Conservation (phyloP, 1,140 invertebrate genomes). For the Ips typographus region DNA sequence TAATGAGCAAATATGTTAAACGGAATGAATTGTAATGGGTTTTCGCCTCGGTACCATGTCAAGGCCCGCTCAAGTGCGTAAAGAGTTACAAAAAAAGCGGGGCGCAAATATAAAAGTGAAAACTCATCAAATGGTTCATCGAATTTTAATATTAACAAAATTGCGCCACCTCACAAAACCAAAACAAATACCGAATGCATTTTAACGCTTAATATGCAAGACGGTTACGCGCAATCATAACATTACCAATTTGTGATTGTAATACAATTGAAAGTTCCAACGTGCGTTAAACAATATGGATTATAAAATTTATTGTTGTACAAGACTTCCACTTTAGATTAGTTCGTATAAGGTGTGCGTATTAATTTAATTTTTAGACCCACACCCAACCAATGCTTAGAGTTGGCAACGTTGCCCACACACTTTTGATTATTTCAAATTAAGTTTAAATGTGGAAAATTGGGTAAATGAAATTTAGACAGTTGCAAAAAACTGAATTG, state of each 20-base stretch:
- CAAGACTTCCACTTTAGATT: no score
- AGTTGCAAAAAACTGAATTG: no score
- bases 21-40: neutral
- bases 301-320: no score
- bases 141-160: neutral
- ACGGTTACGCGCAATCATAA: neutral
- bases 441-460: no score
- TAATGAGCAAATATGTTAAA: neutral
- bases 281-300: no score
- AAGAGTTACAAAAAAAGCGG: neutral
- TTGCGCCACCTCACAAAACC: neutral
- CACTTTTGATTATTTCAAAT: no score
- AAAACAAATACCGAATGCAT: neutral
- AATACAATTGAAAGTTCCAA: neutral
- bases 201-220: conserved; percentile 1
- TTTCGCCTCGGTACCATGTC: neutral
- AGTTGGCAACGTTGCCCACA: no score
- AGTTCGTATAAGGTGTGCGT: no score
- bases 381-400: no score
- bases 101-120: neutral
- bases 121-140: neutral
- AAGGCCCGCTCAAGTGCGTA: no score
- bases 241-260: neutral
- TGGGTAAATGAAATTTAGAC: no score
- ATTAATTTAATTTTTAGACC: no score